A percentile compares a stretch with the other conserved stretches of the same genome.
Evolutionary conservation across 1,140 invertebrate genomes (phyloP).

Genomic region (Mesaphorura yosii): DNA sequence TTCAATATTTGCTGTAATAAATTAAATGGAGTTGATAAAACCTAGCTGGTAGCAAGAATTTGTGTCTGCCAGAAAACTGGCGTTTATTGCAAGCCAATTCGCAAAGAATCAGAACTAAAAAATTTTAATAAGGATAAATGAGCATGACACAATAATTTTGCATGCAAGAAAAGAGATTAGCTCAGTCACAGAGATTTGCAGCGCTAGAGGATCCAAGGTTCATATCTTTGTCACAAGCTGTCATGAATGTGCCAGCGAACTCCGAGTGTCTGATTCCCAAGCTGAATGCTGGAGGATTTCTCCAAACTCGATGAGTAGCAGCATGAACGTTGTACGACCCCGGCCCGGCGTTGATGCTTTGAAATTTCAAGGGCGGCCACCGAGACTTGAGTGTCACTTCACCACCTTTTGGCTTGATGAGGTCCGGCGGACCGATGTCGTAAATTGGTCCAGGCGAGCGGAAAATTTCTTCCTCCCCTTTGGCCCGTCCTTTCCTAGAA

Average conservation of each 20-base stretch:
- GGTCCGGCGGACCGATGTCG: slow-evolving; percentile 20
- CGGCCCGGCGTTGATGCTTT: slow-evolving; percentile 20
- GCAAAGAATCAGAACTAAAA: background rate
- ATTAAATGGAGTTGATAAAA: no score
- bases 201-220: background rate
- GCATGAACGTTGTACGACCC: slow-evolving; percentile 19
- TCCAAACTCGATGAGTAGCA: slow-evolving; percentile 1
- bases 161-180: background rate
- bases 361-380: slow-evolving; percentile 16
- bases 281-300: slow-evolving; percentile 19
- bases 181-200: background rate
- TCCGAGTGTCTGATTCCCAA: slow-evolving; percentile 25
- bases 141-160: background rate
- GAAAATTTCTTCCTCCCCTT: background rate
- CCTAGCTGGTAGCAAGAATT: no score
- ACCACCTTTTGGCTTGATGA: slow-evolving; percentile 15
- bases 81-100: no score
- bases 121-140: background rate
- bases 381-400: slow-evolving; percentile 23
- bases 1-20: no score
- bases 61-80: no score
- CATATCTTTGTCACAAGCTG: slow-evolving; percentile 23
- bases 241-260: slow-evolving; percentile 22
- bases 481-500: slow-evolving; percentile 20
- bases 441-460: slow-evolving; percentile 21